Conservation (phyloP, 1,140 invertebrate genomes). For the Cydia pomonella region DNA sequence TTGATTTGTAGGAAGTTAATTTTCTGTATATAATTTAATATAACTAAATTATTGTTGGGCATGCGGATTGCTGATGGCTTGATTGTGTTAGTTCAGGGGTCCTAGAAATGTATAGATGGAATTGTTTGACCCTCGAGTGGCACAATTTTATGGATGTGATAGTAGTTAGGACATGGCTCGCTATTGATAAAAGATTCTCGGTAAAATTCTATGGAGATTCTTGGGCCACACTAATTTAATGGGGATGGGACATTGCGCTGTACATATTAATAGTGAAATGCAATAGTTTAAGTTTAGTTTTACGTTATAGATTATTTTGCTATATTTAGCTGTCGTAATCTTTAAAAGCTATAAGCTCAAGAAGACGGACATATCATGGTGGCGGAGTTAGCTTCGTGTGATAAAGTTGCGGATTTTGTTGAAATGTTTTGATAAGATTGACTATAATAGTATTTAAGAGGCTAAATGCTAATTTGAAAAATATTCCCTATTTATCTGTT, state of each 20-base stretch:
- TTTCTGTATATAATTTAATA: conserved; percentile 9
- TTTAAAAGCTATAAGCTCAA: conserved; percentile 72
- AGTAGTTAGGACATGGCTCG: background rate
- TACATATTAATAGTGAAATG: conserved; percentile 27
- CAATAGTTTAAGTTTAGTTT: conserved; percentile 18
- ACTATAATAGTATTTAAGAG: conserved; percentile 17
- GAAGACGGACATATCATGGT: conserved; percentile 68
- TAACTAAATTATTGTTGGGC: conserved; percentile 8
- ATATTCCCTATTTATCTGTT: background rate
- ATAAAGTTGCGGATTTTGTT: background rate
- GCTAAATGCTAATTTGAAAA: conserved; percentile 13
- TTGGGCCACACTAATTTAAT: conserved; percentile 3
- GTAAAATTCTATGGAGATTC: conserved; percentile 5
- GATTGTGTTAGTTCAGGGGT: background rate
- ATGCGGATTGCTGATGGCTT: background rate
- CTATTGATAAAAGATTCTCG: background rate
- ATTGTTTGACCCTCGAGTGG: background rate
- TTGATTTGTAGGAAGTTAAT: conserved; percentile 33
- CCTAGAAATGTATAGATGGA: background rate
- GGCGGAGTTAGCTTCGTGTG: conserved; percentile 40
- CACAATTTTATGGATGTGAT: background rate
- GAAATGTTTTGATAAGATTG: background rate
- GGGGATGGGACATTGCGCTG: conserved; percentile 4
- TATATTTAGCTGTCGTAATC: conserved; percentile 58
- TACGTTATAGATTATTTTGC: conserved; percentile 46